Base-by-base conservation (phyloP, 2,888 invertebrate species). In the Cataglyphis albicans region DNA sequence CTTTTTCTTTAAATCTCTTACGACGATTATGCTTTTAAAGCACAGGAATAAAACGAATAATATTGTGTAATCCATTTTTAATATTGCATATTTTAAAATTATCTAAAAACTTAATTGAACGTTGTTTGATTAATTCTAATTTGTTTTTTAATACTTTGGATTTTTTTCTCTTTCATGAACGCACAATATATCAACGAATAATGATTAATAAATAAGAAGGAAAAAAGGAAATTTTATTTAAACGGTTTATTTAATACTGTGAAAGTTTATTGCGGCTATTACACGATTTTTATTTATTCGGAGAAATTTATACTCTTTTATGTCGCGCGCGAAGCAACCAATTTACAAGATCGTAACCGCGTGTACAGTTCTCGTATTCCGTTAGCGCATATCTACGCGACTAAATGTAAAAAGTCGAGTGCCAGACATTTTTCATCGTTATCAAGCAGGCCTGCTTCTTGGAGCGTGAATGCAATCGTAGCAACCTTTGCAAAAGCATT, bases 381-480 rank as follows among this genome's bases (percentile, higher is more conserved):
- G 78, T 80, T 80, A 80, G 72, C 44, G 25, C 59, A n/a, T 78
- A 78, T 78, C 78, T 78, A 64, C 15, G 57, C 21, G 6, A n/a
- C n/a, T 44, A 59, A 57, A 76, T 21, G 67, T 76, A 67, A 80
- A 72, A 72, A 80, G 68, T 78, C 70, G 59, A 72, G 7, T 25
- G 68, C 52, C 52, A 1, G 9, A 44, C 78, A 80, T 80, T 80
- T 80, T 80, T 80, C 78, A 80, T 80, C 78, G 78, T 72, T 80
- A 80, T 80, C 78, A 68, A 68, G 68, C 52, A 35, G 72, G 44
- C 61, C 59, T 80, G 78, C 72, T 72, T 72, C 78, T 80, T 80
- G 48, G 72, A 80, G 78, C 78, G 78, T 80, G 78, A 80, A 80
- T 44, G 78, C 59, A 80, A 80, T 72, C 59, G 72, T 35, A 48